Base-by-base conservation (phyloP, 2,888 invertebrate species). In the Coremacera marginata region DNA sequence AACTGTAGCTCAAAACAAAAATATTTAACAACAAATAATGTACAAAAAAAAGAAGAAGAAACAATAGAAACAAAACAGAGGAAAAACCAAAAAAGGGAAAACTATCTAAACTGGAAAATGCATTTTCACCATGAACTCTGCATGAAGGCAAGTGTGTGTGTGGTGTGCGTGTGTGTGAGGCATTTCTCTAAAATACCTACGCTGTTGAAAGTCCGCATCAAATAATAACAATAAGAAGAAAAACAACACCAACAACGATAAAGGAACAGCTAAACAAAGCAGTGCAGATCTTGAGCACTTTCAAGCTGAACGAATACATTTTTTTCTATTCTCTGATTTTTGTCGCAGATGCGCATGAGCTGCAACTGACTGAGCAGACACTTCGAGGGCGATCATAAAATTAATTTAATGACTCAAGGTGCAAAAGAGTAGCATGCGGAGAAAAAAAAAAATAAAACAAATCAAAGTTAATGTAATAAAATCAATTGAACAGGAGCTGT, bases 241-340 rank as follows among this genome's bases (percentile, higher is more conserved):
- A 5, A 3, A 31, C 31, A 5, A 19, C n/a, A 11, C 7, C 14
- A 60, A 22, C 9, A 22, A 25, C 57, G 4, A n/a, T 25, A 60
- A 60, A 60, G 11, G 25, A 60, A 60, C 7, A 19, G 16, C 34
- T 8, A 44, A 37, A n/a, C 49, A 44, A 68, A 22, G 19, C 9
- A 2, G 19, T 2, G 27, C n/a, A 25, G 3, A 16, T 70, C 31
- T 70, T 25, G n/a, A 70, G 55, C 31, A 27, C 62, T 62, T 63
- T 72, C 27, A 67, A 72, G 62, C 62, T 60, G 71, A 60, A 71
- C 71, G 19, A 72, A 65, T 73, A 16, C 34, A 2, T 37, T 70
- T 37, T 37, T 8, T 37, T 37, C 37, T 7, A 1, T 31, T 14
- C 44, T 14, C 11, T 14, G 44, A 44, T 11, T 11, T 11, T 71